These are phyloP conservation scores for Portunus trituberculatus DNA, from an alignment of 1,140 invertebrate genomes.

Conservation along the genomic window DNA sequence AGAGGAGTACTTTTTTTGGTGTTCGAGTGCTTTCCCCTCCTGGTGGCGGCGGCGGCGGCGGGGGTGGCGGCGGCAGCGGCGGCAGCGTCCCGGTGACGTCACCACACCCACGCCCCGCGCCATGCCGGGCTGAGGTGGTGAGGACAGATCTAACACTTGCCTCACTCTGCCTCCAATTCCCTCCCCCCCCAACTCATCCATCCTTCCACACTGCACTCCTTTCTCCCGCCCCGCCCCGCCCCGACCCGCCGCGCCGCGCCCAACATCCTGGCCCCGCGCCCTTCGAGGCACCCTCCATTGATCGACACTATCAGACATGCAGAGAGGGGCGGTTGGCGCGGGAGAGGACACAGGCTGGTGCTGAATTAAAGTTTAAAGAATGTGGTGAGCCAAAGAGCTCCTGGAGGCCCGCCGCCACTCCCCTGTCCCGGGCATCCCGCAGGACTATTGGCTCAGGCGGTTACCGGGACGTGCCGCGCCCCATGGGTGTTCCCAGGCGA, in stretches of 20 bases:
- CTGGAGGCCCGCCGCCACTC: neutral
- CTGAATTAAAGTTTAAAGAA: conserved; percentile 33
- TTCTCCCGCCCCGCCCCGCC: neutral
- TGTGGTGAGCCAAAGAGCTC: neutral
- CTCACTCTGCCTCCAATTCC: neutral
- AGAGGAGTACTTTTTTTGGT: neutral
- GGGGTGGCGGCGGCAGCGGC: no score
- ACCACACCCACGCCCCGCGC: neutral
- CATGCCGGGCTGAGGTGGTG: no score
- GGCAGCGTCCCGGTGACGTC: neutral
- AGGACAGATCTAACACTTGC: neutral
- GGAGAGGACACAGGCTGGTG: neutral
- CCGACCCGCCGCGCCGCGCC: neutral
- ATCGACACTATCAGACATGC: conserved; percentile 37
- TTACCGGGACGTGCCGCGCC: neutral
- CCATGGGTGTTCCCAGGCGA: no score
- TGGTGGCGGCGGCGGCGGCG: no score
- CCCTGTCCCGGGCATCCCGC: neutral
- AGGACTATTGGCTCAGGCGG: neutral
- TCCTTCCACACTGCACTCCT: neutral
- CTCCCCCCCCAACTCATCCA: neutral
- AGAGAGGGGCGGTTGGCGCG: neutral
- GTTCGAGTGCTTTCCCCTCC: neutral
- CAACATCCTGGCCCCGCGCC: neutral
- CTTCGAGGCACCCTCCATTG: neutral